Percentiles rank a stretch among this genome's conserved stretches.
These are phyloP conservation scores for Aricia agestis DNA, from an alignment of 1,140 invertebrate genomes.

Conservation along the genomic window DNA sequence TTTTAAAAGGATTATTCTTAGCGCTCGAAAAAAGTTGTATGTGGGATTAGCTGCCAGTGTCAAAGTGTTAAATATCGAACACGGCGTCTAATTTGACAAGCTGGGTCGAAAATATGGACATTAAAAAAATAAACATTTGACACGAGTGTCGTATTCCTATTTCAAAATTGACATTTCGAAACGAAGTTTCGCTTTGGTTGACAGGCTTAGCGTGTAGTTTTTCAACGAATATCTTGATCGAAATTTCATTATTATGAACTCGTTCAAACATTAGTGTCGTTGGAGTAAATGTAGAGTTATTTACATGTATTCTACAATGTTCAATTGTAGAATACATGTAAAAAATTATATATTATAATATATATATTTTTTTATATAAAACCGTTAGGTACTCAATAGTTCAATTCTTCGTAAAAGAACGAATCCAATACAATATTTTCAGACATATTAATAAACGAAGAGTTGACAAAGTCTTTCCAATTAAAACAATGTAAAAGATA, in stretches of 20 bases:
- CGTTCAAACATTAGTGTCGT: constrained; percentile 39
- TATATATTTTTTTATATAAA: too few species aligned
- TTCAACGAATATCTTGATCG: constrained; percentile 57
- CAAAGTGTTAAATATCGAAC: constrained; percentile 75
- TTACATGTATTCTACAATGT: background rate
- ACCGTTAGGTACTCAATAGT: too few species aligned
- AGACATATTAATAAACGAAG: too few species aligned
- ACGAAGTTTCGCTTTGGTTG: constrained; percentile 37
- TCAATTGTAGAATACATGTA: too few species aligned
- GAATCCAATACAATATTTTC: too few species aligned
- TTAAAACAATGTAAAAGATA: background rate
- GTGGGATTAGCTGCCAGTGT: constrained; percentile 69
- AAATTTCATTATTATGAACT: constrained; percentile 49
- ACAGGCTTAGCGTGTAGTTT: constrained; percentile 45
- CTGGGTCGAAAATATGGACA: constrained; percentile 48
- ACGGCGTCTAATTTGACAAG: constrained; percentile 66
- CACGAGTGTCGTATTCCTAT: constrained; percentile 66
- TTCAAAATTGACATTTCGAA: constrained; percentile 59
- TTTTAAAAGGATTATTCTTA: constrained; percentile 70
- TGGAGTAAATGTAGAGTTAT: constrained; percentile 24
- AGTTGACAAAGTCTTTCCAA: too few species aligned
- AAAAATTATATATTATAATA: too few species aligned
- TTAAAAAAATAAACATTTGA: constrained; percentile 58
- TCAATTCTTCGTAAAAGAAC: too few species aligned
- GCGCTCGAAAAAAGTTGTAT: constrained; percentile 62